Conservation (phyloP, 1,140 invertebrate genomes). For the Heliothis virescens region DNA sequence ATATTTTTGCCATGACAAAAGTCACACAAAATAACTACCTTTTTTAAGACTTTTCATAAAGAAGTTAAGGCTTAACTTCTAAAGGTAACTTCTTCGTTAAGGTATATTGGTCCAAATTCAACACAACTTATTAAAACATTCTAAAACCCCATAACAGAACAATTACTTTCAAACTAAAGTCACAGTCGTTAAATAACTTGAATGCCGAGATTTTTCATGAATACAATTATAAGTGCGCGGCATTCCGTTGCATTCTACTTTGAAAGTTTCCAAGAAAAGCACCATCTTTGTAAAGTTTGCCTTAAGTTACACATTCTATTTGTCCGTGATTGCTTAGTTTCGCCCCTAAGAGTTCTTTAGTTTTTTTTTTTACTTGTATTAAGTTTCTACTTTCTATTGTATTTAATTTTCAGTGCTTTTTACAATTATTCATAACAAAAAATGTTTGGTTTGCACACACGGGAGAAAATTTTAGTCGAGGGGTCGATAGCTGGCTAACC, state of each 20-base stretch:
- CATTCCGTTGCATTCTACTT: slow-evolving; percentile 20
- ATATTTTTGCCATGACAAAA: too few species aligned
- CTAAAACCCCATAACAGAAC: background rate
- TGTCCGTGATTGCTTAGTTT: slow-evolving; percentile 30
- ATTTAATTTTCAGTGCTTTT: background rate
- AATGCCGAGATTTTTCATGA: slow-evolving; percentile 1
- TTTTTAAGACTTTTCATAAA: too few species aligned
- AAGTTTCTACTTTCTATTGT: background rate
- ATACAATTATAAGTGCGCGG: slow-evolving; percentile 27
- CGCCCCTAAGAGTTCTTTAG: background rate
- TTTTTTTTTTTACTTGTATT: slow-evolving; percentile 1
- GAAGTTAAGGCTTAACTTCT: too few species aligned
- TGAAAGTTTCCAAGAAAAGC: slow-evolving; percentile 10
- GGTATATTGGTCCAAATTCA: too few species aligned
- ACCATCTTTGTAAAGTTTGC: slow-evolving; percentile 15
- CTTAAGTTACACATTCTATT: slow-evolving; percentile 34
- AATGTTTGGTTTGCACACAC: too few species aligned
- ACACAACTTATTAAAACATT: too few species aligned
- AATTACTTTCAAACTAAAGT: background rate
- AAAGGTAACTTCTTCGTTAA: too few species aligned
- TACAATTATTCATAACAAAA: background rate
- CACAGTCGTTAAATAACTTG: background rate
- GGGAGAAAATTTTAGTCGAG: too few species aligned
- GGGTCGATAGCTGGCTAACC: too few species aligned
- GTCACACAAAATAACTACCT: too few species aligned